Conservation (phyloP, 2,888 invertebrate species). For the Tholera decimalis region DNA sequence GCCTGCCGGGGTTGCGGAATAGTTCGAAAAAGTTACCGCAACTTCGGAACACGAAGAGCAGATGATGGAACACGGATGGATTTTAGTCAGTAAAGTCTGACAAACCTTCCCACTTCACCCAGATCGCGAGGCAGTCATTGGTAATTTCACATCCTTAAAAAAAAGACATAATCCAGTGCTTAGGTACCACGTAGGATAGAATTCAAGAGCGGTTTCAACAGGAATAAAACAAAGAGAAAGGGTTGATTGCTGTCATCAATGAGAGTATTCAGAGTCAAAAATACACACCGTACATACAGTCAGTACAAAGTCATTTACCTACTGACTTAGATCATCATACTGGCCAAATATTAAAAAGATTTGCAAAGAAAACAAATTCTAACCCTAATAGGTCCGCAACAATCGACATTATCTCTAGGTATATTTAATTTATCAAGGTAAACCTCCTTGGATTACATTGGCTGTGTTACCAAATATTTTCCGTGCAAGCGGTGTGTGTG, state of each 20-base stretch:
- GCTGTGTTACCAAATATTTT: slow-evolving; percentile 89
- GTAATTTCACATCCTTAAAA: too few relatives aligned
- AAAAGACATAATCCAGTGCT: background rate
- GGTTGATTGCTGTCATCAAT: background rate
- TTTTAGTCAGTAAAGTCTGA: too few relatives aligned
- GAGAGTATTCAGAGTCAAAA: background rate
- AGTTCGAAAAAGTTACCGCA: too few relatives aligned
- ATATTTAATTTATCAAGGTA: slow-evolving; percentile 87
- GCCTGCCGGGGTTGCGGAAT: too few relatives aligned
- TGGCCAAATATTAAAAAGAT: slow-evolving; percentile 48
- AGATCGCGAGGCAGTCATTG: too few relatives aligned
- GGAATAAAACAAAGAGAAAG: background rate
- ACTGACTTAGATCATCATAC: slow-evolving; percentile 25
- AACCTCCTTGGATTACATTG: slow-evolving; percentile 87
- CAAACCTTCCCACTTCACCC: too few relatives aligned
- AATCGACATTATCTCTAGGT: slow-evolving; percentile 76
- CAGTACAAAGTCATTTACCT: slow-evolving; percentile 4
- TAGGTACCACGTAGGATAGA: background rate
- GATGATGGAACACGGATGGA: too few relatives aligned
- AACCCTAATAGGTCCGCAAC: slow-evolving; percentile 61
- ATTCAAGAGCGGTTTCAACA: background rate
- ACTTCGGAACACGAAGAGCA: too few relatives aligned
- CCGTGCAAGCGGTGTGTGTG: slow-evolving; percentile 85
- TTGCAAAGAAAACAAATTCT: slow-evolving; percentile 57
- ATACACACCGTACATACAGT: background rate